phyloP scores from a whole-genome alignment of 2,888 invertebrate species.

The Laspeyria flexula region DNA sequence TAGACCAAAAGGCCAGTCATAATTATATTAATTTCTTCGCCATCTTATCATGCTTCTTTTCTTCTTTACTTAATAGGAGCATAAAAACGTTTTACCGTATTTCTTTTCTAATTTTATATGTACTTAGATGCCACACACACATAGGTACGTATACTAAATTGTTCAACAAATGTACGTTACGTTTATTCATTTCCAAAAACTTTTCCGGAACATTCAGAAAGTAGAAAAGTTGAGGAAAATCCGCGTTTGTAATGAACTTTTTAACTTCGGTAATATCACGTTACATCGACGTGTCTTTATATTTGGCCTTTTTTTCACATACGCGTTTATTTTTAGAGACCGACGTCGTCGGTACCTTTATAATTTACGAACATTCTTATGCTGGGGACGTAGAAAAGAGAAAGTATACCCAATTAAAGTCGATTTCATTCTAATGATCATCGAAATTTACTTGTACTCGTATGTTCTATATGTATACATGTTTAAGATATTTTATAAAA shows the following conservation, averaged over 20 bases:
- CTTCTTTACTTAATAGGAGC: no score
- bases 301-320: conserved; percentile 1
- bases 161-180: conserved; percentile 10
- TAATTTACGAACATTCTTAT: neutral
- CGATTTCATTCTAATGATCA: no score
- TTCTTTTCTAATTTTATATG: no score
- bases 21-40: no score
- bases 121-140: neutral
- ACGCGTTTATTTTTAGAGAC: neutral
- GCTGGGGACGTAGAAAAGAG: neutral
- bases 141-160: neutral
- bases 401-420: no score
- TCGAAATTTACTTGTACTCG: no score
- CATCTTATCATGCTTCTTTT: no score
- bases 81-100: no score
- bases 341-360: neutral
- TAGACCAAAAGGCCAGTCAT: no score
- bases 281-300: conserved; percentile 12
- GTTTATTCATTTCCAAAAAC: conserved; percentile 17
- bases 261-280: conserved; percentile 37
- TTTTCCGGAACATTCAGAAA: conserved; percentile 27
- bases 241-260: conserved; percentile 38
- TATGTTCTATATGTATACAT: no score
- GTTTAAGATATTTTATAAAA: no score
- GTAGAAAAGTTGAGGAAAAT: conserved; percentile 26